Conservation (phyloP, 2,888 invertebrate species). For the Morpho achilles region DNA sequence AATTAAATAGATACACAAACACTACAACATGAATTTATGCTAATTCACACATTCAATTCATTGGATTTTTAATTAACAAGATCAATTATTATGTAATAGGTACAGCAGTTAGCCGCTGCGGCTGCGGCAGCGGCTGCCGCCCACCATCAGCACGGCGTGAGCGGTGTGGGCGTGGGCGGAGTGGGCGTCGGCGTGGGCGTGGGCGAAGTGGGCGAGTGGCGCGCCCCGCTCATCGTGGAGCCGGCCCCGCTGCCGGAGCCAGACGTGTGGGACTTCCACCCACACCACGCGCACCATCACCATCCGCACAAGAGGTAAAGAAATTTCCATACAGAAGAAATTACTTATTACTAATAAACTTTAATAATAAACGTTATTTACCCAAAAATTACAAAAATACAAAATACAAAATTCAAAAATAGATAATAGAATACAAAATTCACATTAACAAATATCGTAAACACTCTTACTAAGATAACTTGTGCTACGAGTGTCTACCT, state of each 20-base stretch:
- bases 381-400: too few species aligned
- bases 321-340: neutral
- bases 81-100: slow-evolving; percentile 39
- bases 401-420: too few species aligned
- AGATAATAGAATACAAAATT: too few species aligned
- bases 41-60: too few species aligned
- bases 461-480: too few species aligned
- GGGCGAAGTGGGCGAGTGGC: slow-evolving; percentile 80
- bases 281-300: slow-evolving; percentile 55
- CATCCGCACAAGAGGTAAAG: slow-evolving; percentile 60
- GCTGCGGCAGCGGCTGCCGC: slow-evolving; percentile 89
- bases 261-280: slow-evolving; percentile 65
- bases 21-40: too few species aligned
- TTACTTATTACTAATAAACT: too few species aligned
- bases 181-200: slow-evolving; percentile 78
- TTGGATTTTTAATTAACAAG: too few species aligned
- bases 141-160: slow-evolving; percentile 84
- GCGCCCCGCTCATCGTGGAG: slow-evolving; percentile 94
- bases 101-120: slow-evolving; percentile 90
- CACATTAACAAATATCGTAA: too few species aligned
- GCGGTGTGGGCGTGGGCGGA: slow-evolving; percentile 84
- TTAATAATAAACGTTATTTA: too few species aligned
- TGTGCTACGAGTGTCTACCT: too few species aligned
- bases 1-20: too few species aligned
- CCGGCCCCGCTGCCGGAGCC: slow-evolving; percentile 67